Evolutionary conservation across 2,797 vertebrate genomes (phyloP).

Genomic region (Esox masquinongy): DNA sequence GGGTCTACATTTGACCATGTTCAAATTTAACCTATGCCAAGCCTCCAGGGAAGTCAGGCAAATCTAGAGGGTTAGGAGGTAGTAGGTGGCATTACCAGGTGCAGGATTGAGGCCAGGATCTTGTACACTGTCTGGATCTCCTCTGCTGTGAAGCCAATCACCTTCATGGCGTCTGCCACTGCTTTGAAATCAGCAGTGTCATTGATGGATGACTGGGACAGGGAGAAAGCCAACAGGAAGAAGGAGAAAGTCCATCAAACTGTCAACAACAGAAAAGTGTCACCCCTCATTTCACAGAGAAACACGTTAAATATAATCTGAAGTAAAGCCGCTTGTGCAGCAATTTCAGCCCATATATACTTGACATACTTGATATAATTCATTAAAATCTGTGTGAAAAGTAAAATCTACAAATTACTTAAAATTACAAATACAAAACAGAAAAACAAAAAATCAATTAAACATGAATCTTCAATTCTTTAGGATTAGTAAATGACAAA

Average conservation of each 20-base stretch:
- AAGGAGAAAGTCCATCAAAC: background rate
- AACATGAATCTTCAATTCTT: no score
- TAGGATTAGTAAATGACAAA: no score
- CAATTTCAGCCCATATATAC: background rate
- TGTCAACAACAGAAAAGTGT: background rate
- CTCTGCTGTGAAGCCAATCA: conserved; percentile 93
- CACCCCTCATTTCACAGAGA: background rate
- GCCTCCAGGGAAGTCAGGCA: conserved; percentile 3
- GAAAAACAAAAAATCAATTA: no score
- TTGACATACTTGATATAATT: background rate
- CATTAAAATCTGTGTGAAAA: background rate
- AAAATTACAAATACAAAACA: no score
- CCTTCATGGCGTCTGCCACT: conserved; percentile 95
- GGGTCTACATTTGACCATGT: background rate
- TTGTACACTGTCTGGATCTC: conserved; percentile 95
- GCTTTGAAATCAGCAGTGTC: conserved; percentile 92
- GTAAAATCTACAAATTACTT: no score
- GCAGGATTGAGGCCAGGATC: conserved; percentile 92
- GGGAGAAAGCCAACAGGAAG: conserved; percentile 12
- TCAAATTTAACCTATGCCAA: background rate
- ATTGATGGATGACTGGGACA: conserved; percentile 84
- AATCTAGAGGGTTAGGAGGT: conserved; percentile 2
- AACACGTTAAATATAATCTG: background rate
- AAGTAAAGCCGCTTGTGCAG: background rate
- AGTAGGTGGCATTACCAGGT: conserved; percentile 80